phyloP scores from a whole-genome alignment of 2,113 vertebrate genomes.

The Chaetodon trifascialis region DNA sequence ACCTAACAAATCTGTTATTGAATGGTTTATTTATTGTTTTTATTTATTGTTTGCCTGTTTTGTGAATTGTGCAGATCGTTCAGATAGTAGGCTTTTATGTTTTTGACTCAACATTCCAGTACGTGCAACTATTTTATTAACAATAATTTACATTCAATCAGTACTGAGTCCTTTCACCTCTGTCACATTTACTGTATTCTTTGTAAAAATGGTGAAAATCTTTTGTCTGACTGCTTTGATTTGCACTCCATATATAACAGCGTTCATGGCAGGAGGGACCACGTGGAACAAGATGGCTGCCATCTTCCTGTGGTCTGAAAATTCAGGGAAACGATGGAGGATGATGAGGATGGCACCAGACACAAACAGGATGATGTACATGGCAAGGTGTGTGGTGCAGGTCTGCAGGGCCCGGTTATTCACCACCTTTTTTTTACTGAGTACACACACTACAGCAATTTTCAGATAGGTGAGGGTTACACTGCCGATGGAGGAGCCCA shows the following conservation, averaged over 20 bases:
- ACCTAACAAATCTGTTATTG: too few species aligned
- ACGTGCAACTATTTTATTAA: not conserved
- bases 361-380: slow-evolving; percentile 64
- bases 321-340: slow-evolving; percentile 63
- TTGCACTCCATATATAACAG: slow-evolving; percentile 72
- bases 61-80: too few species aligned
- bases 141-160: not conserved
- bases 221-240: slow-evolving; percentile 65
- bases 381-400: slow-evolving; percentile 68
- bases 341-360: not conserved
- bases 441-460: slow-evolving; percentile 55
- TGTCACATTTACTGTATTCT: not conserved
- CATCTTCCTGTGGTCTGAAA: slow-evolving; percentile 56
- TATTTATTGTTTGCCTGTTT: too few species aligned
- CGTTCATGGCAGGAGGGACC: slow-evolving; percentile 64
- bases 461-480: slow-evolving; percentile 71
- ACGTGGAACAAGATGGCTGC: slow-evolving; percentile 54
- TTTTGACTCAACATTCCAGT: too few species aligned
- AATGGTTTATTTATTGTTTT: too few species aligned
- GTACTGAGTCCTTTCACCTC: not conserved
- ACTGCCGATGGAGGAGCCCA: slow-evolving; percentile 51
- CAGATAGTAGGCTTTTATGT: too few species aligned
- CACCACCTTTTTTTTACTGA: slow-evolving; percentile 26
- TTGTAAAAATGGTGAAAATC: slow-evolving; percentile 29
- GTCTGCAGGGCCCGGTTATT: slow-evolving; percentile 72